These are phyloP conservation scores for Cyrtonyx montezumae DNA, from an alignment of 2,113 vertebrate genomes.

Conservation along the genomic window DNA sequence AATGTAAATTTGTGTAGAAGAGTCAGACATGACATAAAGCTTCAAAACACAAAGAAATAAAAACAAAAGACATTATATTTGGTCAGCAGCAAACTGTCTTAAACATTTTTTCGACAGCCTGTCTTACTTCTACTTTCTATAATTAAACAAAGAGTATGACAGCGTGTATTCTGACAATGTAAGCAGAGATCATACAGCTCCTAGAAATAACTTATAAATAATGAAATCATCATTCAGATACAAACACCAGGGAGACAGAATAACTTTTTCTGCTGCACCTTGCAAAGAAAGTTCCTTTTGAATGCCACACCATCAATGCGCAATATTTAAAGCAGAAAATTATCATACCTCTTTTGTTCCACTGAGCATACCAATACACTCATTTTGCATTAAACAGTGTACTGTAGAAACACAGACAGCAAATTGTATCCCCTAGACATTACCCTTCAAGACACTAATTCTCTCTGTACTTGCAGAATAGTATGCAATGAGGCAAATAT, in stretches of 20 bases:
- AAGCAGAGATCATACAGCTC: constrained; percentile 23
- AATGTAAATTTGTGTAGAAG: neutral
- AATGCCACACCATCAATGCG: neutral
- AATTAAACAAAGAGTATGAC: constrained; percentile 41
- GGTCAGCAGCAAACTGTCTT: neutral
- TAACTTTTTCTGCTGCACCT: constrained; percentile 29
- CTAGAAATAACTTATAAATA: constrained; percentile 35
- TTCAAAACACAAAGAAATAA: neutral
- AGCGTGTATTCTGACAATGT: constrained; percentile 1
- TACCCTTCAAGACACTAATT: neutral
- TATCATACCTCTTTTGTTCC: constrained; percentile 1
- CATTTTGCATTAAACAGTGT: neutral
- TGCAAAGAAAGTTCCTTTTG: constrained; percentile 4
- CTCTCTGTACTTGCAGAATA: neutral
- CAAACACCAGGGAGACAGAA: constrained; percentile 9
- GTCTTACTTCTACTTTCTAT: constrained; percentile 2
- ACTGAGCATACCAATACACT: neutral
- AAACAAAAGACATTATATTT: neutral
- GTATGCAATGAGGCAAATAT: neutral
- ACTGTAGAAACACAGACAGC: neutral
- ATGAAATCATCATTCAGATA: constrained; percentile 21
- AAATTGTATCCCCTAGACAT: neutral
- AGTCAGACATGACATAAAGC: neutral
- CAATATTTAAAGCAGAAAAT: constrained; percentile 10
- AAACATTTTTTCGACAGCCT: neutral